Evolutionary conservation across 2,888 invertebrate genomes (phyloP).

Genomic region (Nowickia ferox): DNA sequence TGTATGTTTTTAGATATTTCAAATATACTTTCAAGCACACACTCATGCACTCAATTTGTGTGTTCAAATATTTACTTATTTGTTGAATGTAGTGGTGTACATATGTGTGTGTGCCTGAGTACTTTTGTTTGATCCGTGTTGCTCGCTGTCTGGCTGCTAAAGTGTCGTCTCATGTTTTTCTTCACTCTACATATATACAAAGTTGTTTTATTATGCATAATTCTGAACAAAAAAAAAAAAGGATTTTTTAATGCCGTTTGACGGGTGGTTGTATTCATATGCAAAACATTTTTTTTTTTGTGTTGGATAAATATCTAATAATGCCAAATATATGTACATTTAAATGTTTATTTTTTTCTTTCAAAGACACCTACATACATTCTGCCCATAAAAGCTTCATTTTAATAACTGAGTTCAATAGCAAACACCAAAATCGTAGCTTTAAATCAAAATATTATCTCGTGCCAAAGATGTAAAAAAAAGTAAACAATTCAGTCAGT

Average conservation of each 20-base stretch:
- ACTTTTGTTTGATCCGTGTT: background rate
- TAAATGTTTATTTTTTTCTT: conserved; percentile 42
- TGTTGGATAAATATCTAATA: background rate
- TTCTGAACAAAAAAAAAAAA: conserved; percentile 43
- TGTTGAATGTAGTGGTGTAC: conserved; percentile 3
- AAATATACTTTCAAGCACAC: conserved; percentile 4
- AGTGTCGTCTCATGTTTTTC: background rate
- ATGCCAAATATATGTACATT: conserved; percentile 33
- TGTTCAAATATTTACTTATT: conserved; percentile 33
- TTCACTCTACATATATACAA: background rate
- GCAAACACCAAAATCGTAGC: background rate
- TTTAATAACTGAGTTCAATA: conserved; percentile 7
- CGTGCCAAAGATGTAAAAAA: background rate
- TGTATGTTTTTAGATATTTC: conserved; percentile 34
- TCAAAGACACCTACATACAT: background rate
- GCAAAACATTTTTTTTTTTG: conserved; percentile 36
- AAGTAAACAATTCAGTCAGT: conserved; percentile 33
- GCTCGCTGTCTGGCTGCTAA: conserved; percentile 13
- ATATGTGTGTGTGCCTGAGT: background rate
- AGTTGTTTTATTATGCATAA: conserved; percentile 30
- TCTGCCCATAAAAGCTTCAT: conserved; percentile 26
- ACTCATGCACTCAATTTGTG: conserved; percentile 6
- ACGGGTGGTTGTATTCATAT: conserved; percentile 35
- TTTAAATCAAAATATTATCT: conserved; percentile 10
- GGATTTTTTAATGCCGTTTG: conserved; percentile 41